Evolutionary conservation across 2,888 invertebrate genomes (phyloP).

Genomic region (Phortica okadai): DNA sequence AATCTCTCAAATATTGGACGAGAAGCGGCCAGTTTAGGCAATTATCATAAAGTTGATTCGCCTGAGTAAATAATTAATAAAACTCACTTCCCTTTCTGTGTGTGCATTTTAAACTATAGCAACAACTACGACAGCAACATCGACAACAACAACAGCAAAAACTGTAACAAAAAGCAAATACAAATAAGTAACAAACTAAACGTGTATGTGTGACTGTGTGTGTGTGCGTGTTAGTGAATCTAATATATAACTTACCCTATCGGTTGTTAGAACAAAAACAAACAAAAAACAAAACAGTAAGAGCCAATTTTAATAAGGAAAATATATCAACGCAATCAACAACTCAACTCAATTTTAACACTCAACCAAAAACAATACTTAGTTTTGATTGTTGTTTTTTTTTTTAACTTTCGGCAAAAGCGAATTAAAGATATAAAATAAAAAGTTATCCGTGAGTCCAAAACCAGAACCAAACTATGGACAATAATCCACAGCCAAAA

Average conservation of each 20-base stretch:
- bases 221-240: not conserved
- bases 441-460: not conserved
- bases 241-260: conserved; percentile 1
- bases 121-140: not conserved
- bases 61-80: conserved; percentile 69
- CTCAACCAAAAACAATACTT: not conserved
- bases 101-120: not conserved
- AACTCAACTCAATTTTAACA: conserved; percentile 38
- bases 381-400: conserved; percentile 14
- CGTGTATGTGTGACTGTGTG: not conserved
- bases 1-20: conserved; percentile 81
- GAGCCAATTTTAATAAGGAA: conserved; percentile 1
- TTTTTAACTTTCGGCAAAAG: not conserved
- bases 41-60: conserved; percentile 76
- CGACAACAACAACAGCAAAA: conserved; percentile 6
- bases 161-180: not conserved
- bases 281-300: conserved; percentile 4
- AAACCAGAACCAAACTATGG: conserved; percentile 51
- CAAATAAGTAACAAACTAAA: not conserved
- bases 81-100: conserved; percentile 2
- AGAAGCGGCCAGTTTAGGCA: conserved; percentile 76
- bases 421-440: not conserved
- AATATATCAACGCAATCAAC: conserved; percentile 18
- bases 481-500: conserved; percentile 51
- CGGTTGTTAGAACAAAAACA: conserved; percentile 15